Percentiles rank a stretch among this genome's conserved stretches.
Conservation (phyloP, 2,113 vertebrate genomes). For the Nipponia nippon region DNA sequence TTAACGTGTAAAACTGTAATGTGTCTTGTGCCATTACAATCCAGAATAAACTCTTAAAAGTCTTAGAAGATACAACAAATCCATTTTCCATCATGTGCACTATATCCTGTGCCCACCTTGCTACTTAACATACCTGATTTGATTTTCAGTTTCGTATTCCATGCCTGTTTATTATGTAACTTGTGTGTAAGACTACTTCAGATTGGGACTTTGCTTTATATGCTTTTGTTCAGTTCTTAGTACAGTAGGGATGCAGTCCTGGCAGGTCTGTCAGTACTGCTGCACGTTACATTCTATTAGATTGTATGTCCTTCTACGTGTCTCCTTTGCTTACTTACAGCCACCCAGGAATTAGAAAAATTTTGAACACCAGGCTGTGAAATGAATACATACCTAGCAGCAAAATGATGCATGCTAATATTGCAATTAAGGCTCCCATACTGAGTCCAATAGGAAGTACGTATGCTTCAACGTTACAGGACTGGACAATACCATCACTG, state of each 20-base stretch:
- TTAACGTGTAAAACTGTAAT: neutral
- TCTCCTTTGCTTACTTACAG: neutral
- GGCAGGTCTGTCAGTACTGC: neutral
- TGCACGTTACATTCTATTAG: accelerated
- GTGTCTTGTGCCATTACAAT: neutral
- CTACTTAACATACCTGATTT: neutral
- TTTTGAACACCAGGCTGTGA: neutral
- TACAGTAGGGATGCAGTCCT: no score
- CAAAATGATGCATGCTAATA: slow-evolving; percentile 94
- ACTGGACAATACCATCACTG: slow-evolving; percentile 89
- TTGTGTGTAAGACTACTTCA: neutral
- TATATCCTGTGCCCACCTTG: neutral
- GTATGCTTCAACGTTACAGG: slow-evolving; percentile 94
- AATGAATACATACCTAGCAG: slow-evolving; percentile 84
- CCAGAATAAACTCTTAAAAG: neutral
- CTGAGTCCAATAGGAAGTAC: slow-evolving; percentile 97
- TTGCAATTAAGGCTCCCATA: slow-evolving; percentile 97
- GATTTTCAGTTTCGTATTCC: neutral
- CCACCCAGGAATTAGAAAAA: neutral
- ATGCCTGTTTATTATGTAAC: neutral
- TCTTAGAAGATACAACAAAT: neutral
- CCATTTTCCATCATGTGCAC: neutral
- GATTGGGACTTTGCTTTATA: neutral
- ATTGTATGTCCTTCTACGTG: neutral
- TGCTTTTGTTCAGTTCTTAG: neutral